Conservation (phyloP, 1,140 invertebrate species). For the Eurosta solidaginis region DNA sequence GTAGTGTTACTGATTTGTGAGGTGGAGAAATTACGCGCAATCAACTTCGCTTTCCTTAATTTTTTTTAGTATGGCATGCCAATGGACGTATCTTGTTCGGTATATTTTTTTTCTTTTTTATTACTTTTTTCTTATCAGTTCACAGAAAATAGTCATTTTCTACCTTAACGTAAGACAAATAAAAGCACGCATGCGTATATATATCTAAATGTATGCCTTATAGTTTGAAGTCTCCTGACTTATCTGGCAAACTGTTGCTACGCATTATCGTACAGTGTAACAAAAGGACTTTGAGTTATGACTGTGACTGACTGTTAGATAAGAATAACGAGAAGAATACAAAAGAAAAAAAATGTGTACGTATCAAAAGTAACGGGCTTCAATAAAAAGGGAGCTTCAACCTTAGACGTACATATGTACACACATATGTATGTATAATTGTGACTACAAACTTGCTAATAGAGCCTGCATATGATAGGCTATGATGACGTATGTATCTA, state of each 20-base stretch:
- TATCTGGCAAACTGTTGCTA: neutral
- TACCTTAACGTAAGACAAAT: neutral
- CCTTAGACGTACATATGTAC: neutral
- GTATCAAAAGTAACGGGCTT: too few relatives aligned
- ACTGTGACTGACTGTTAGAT: constrained; percentile 41
- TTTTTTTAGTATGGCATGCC: neutral
- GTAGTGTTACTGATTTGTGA: neutral
- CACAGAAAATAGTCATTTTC: neutral
- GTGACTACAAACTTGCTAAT: too few relatives aligned
- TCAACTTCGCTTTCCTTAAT: too few relatives aligned
- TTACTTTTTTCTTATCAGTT: constrained; percentile 16
- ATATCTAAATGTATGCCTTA: neutral
- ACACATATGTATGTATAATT: neutral
- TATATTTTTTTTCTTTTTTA: neutral
- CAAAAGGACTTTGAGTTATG: constrained; percentile 58
- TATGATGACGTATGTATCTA: too few relatives aligned
- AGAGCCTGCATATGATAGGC: too few relatives aligned
- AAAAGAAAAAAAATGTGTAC: too few relatives aligned
- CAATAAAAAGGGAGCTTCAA: too few relatives aligned
- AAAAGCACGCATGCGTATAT: neutral
- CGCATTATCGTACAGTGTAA: constrained; percentile 34
- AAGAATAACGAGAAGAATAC: constrained; percentile 10
- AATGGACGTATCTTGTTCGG: constrained; percentile 5
- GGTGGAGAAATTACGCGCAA: too few relatives aligned
- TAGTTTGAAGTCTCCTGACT: constrained; percentile 18